Evolutionary conservation across 1,140 invertebrate genomes (phyloP).

Genomic region (Drosophila dunni): DNA sequence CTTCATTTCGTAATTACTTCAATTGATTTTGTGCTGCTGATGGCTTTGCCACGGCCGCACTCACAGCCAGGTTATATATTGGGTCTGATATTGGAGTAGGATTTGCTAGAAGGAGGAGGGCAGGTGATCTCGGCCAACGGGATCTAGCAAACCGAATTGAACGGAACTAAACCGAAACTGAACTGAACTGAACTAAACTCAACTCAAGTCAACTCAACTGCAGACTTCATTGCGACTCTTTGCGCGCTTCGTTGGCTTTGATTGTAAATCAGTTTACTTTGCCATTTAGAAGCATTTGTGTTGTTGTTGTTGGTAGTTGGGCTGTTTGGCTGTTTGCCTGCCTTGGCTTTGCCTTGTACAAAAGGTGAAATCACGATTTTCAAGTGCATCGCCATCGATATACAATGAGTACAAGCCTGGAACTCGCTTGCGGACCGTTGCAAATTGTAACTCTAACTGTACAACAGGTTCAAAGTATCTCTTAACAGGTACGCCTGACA

Average conservation of each 20-base stretch:
- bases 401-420: conserved; percentile 58
- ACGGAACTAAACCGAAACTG: conserved; percentile 59
- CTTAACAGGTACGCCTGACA: conserved; percentile 78
- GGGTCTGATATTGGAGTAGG: too few relatives aligned
- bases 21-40: conserved; percentile 82
- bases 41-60: conserved; percentile 55
- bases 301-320: conserved; percentile 52
- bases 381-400: conserved; percentile 83
- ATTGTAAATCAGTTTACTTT: conserved; percentile 84
- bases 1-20: conserved; percentile 83
- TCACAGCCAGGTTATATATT: conserved; percentile 5
- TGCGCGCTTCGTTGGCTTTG: conserved; percentile 81
- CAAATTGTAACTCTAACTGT: conserved; percentile 83
- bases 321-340: conserved; percentile 36
- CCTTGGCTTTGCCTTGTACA: conserved; percentile 59
- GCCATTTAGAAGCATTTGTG: conserved; percentile 81
- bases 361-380: conserved; percentile 83
- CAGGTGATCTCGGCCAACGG: conserved; percentile 35
- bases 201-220: conserved; percentile 33
- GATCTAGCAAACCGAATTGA: conserved; percentile 65
- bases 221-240: conserved; percentile 70
- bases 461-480: conserved; percentile 83
- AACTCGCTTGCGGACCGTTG: conserved; percentile 56
- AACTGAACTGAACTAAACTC: conserved; percentile 52
- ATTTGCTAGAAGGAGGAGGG: conserved; percentile 11